phyloP scores from a whole-genome alignment of 2,797 vertebrate genomes.

The Arctocebus calabarensis region DNA sequence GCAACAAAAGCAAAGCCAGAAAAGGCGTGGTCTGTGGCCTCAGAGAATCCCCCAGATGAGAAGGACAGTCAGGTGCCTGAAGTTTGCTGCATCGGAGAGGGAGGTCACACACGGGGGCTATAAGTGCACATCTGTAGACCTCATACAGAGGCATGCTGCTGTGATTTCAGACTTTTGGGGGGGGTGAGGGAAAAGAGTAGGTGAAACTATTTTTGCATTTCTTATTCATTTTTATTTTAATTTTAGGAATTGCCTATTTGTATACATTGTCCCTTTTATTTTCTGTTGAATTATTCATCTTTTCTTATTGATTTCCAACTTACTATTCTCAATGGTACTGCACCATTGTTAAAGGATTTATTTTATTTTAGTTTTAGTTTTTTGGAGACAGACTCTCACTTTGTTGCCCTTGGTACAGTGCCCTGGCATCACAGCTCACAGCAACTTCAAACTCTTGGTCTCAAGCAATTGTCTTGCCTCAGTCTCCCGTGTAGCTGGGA shows the following conservation, averaged over 20 bases:
- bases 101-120: neutral
- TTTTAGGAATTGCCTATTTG: neutral
- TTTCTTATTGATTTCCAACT: neutral
- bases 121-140: too few species aligned
- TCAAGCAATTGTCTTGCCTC: too few species aligned
- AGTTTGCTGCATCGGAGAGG: neutral
- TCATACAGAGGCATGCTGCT: neutral
- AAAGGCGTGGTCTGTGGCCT: neutral
- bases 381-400: too few species aligned
- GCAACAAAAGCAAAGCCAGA: neutral
- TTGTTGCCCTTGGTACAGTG: too few species aligned
- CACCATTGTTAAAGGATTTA: neutral
- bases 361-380: too few species aligned
- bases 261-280: neutral
- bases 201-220: neutral
- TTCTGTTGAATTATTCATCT: constrained; percentile 37
- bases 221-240: neutral
- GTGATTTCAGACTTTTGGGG: neutral
- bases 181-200: neutral
- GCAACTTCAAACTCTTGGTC: too few species aligned
- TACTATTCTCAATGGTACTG: neutral
- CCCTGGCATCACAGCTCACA: too few species aligned
- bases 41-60: neutral
- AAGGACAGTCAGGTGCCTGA: neutral
- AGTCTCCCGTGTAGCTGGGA: too few species aligned